Base-by-base conservation (phyloP, 2,888 invertebrate genomes). In the Hyles lineata region DNA sequence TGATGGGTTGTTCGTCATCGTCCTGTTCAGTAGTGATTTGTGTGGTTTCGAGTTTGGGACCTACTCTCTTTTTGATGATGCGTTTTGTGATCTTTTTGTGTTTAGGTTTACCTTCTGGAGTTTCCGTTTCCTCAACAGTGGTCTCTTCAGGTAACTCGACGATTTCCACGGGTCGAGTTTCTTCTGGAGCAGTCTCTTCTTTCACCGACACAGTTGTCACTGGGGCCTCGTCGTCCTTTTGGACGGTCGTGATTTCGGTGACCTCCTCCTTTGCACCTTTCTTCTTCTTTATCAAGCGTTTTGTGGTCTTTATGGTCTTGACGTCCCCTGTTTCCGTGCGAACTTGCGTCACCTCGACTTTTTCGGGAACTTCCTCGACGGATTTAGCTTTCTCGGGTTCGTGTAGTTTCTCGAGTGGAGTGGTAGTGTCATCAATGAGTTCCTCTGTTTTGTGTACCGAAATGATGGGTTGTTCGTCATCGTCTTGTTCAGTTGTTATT, bases 11-110 rank as follows among this genome's bases (percentile, higher is more conserved):
- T 70, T 75, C 70, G 58, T 76, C 76, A 35, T 76, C 77, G 15
- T 73, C 35, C 76, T 91, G 89, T 76, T 85, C 78, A 29, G 82
- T 32, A 74, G 79, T 79, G 81, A 88, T 78, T 82, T 90, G 74
- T 75, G 87, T 80, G 78, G 90, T 81, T 81, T 90, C 84, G 74
- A 91, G 75, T 76, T 86, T 86, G 52, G 80, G 83, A 32, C 85
- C 89, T 59, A 84, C 78, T 75, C 85, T 82, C 77, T 85, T 81
- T 71, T 87, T 87, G 32, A 77, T 75, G 5, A 74, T 70, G 15
- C 76, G 76, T 59, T 76, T 82, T 2, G 77, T 76, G 75, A 73
- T 80, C 78, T 84, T 82, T 73, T 87, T 88, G 52, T 78, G 80
- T 76, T 83, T 81, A 32, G 78, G 76, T 78, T 85, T 85, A 78